A percentile compares a stretch with the other conserved stretches of the same genome.
These are phyloP conservation scores for Elaphurus davidianus DNA, from an alignment of 2,113 vertebrate genomes.

Conservation along the genomic window DNA sequence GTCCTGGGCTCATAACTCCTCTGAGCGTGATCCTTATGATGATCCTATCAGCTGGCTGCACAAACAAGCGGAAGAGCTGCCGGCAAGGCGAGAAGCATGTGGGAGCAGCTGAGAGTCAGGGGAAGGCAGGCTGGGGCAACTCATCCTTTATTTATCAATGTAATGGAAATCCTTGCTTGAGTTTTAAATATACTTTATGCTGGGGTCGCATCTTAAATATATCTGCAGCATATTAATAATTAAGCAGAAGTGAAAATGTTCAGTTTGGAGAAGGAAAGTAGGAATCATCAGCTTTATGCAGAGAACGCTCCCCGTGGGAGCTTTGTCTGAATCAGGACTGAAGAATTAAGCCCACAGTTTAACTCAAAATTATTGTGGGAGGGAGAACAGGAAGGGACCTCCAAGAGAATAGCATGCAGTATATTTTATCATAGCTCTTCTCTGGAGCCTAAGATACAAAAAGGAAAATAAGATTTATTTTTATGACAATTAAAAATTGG, in stretches of 20 bases:
- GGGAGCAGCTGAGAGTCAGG: neutral
- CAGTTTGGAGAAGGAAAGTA: neutral
- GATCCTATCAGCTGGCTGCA: neutral
- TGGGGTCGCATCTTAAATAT: neutral
- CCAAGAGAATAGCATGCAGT: neutral
- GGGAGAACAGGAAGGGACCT: neutral
- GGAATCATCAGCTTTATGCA: neutral
- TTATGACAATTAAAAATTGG: neutral
- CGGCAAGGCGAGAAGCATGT: rapidly evolving
- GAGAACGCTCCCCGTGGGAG: neutral
- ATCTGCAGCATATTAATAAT: neutral
- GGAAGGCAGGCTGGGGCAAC: neutral
- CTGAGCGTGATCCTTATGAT: neutral
- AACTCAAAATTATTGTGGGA: neutral
- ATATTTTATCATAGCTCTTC: neutral
- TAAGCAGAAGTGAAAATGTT: neutral
- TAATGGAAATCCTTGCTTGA: neutral
- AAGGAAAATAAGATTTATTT: neutral
- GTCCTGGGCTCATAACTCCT: neutral
- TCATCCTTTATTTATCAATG: neutral
- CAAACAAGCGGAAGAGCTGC: neutral
- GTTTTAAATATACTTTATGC: neutral
- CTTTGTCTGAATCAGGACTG: neutral
- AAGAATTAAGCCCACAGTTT: neutral
- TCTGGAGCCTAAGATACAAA: neutral